These are phyloP conservation scores for Cladopsammia gracilis DNA, from an alignment of 64 coral and sea anemone genomes.

Conservation along the genomic window DNA sequence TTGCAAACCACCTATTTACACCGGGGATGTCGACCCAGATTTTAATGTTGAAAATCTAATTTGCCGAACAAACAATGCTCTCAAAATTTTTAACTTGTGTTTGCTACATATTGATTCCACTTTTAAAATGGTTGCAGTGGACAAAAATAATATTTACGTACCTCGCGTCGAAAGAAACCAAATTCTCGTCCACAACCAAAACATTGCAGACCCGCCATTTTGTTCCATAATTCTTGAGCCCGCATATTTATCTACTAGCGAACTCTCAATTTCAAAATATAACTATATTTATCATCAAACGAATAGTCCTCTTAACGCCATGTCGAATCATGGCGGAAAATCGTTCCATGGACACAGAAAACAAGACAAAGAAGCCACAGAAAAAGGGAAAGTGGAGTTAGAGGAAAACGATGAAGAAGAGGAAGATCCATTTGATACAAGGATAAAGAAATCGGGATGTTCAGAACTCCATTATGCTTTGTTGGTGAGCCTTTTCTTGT, in stretches of 20 bases:
- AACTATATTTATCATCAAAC: background rate
- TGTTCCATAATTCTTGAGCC: conserved; percentile 36
- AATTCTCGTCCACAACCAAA: conserved; percentile 97
- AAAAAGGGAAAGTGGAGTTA: conserved; percentile 30
- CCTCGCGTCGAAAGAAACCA: conserved; percentile 95
- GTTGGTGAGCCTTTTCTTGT: conserved; percentile 46
- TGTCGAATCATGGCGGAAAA: conserved; percentile 53
- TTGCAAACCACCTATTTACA: too few relatives aligned
- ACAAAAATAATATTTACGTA: background rate
- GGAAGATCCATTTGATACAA: conserved; percentile 91
- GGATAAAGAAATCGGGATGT: conserved; percentile 97
- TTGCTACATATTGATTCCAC: too few relatives aligned
- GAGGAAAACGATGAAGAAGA: conserved; percentile 82
- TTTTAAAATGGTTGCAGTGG: too few relatives aligned
- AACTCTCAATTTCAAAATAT: background rate
- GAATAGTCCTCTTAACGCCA: background rate
- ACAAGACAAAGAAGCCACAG: background rate
- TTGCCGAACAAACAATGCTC: background rate
- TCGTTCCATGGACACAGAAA: conserved; percentile 36
- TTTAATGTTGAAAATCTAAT: background rate
- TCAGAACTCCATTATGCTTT: conserved; percentile 92
- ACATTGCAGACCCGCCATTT: conserved; percentile 90
- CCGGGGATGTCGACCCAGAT: too few relatives aligned
- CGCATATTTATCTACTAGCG: background rate
- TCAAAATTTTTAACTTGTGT: background rate